Base-by-base conservation (phyloP, 2,888 invertebrate species). In the Hyalella azteca region DNA sequence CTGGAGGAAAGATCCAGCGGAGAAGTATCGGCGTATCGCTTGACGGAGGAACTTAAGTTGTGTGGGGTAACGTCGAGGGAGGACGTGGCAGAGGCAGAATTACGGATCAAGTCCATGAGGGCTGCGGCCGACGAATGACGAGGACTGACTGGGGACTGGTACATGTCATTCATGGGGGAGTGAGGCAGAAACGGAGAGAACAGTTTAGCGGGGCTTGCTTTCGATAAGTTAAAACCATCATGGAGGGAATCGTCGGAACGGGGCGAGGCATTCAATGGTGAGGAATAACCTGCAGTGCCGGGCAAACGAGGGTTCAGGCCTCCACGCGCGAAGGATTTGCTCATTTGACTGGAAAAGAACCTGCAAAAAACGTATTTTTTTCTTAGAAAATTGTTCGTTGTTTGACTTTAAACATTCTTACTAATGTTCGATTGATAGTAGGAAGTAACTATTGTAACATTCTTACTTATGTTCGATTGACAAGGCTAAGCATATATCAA, bases 101-200 rank as follows among this genome's bases (percentile, higher is more conserved):
- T 54, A 36, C 66, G 66, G 13, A 66, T 36, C 29, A 66, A 66
- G 15, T 66, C 36, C 66, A 66, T 66, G 0, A 66, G 66, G 19
- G 66, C 66, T 36, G 22, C 36, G 7, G 66, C 66, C 4, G 66
- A 32, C 29, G 54, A 54, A 29, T 54, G 54, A n/a, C n/a, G n/a
- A 66, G 66, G 36, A 36, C 66, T 66, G 36, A 36, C 39, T 32
- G 66, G 36, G 19, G 66, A 15, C 19, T 66, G 66, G 36, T 66
- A 36, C 9, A 36, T 15, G 19, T 66, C 66, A 36, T 66, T 66
- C 19, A 36, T 5, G 32, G 66, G 19, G 36, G 66, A 66, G n/a
- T 66, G 66, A 39, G 66, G n/a, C 32, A 66, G 19, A 36, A 66
- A 66, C 19, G 66, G 19, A 36, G 66, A 19, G n/a, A 66, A 66